phyloP scores from a whole-genome alignment of 2,888 invertebrate genomes.

The Rotaria macrura region DNA sequence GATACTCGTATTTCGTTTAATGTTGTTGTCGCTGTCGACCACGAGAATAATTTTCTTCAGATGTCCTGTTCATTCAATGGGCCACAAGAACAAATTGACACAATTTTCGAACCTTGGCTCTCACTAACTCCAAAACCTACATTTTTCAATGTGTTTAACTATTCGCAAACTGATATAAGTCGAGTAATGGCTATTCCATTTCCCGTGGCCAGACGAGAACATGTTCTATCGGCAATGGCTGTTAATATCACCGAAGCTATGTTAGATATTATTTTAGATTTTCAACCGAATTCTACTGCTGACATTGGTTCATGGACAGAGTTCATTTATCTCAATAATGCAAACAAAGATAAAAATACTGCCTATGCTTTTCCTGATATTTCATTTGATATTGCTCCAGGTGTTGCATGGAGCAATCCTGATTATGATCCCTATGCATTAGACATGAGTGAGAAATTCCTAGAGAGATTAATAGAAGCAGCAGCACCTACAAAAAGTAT shows the following conservation, averaged over 20 bases:
- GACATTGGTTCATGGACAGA: background rate
- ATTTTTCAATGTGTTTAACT: background rate
- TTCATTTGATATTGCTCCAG: constrained; percentile 2
- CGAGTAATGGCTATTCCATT: background rate
- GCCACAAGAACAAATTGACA: background rate
- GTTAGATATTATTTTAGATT: background rate
- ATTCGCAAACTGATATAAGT: background rate
- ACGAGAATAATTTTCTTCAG: background rate
- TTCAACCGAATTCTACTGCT: background rate
- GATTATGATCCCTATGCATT: background rate
- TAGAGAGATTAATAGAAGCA: background rate
- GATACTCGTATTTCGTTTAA: background rate
- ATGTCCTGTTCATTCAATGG: background rate
- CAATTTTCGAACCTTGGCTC: background rate
- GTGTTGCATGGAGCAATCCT: background rate
- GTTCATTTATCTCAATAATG: background rate
- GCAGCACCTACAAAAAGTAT: background rate
- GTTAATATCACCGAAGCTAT: background rate
- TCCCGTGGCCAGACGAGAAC: background rate
- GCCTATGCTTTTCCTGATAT: constrained; percentile 5
- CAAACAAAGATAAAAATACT: background rate
- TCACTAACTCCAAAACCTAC: background rate
- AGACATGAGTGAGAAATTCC: background rate
- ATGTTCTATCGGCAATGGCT: background rate
- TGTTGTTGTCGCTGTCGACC: background rate